Percentiles rank a stretch among this genome's conserved stretches.
phyloP scores from a whole-genome alignment of 1,140 invertebrate species.

The Hyphantria cunea region DNA sequence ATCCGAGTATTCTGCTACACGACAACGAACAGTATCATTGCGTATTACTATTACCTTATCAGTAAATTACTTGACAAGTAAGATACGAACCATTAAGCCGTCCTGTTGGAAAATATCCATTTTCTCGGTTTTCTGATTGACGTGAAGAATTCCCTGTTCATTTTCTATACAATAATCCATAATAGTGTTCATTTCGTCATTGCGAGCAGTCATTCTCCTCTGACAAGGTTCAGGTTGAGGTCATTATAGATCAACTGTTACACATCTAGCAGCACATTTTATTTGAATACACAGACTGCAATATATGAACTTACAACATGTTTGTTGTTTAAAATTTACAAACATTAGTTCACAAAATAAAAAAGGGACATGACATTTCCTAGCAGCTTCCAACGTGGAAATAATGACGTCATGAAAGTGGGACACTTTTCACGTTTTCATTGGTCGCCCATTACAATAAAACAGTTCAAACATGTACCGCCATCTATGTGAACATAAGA shows the following conservation, averaged over 20 bases:
- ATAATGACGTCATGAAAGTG: constrained; percentile 79
- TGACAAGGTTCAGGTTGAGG: constrained; percentile 41
- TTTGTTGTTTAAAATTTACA: constrained; percentile 33
- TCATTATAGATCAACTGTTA: too few species aligned
- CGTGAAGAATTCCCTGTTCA: constrained; percentile 51
- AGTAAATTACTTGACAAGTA: constrained; percentile 44
- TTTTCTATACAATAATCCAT: constrained; percentile 65
- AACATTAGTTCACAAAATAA: constrained; percentile 61
- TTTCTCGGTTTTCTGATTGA: constrained; percentile 52
- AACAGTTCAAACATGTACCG: constrained; percentile 39
- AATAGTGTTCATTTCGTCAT: constrained; percentile 66
- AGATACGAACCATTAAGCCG: constrained; percentile 66
- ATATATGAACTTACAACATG: constrained; percentile 23
- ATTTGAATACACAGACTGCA: too few species aligned
- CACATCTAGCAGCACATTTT: constrained; percentile 4
- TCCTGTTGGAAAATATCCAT: constrained; percentile 68
- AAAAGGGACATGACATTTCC: constrained; percentile 69
- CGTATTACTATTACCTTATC: constrained; percentile 58
- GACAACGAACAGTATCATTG: constrained; percentile 33
- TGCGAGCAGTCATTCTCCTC: constrained; percentile 62
- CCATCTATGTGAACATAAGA: constrained; percentile 48
- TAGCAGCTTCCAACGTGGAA: constrained; percentile 80
- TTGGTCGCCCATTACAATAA: constrained; percentile 61
- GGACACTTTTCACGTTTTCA: constrained; percentile 69
- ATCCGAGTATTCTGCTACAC: constrained; percentile 22